Base-by-base conservation (phyloP, 2,113 vertebrate genomes). In the Vireo altiloquus region DNA sequence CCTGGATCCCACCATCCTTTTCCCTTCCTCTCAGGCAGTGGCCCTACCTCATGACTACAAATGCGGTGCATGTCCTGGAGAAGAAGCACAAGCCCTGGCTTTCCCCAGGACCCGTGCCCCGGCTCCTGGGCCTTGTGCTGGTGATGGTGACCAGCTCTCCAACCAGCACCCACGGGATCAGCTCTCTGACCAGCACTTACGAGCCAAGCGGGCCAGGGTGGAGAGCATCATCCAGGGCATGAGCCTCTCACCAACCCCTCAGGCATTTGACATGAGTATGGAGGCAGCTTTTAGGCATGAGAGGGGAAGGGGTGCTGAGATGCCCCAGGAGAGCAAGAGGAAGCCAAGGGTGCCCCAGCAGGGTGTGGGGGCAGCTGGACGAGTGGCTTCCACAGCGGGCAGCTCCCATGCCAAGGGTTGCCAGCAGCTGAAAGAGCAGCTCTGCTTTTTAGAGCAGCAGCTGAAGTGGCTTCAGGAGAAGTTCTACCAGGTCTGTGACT, bases 211-310 rank as follows among this genome's bases (percentile, higher is more conserved):
- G 47, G 99, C 99, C 80, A 97, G 99, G 71, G 99, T 99, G 81
- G 99, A 99, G 96, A 99, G 99, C 96, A 99, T 99, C 56, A 97
- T 99, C 91, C 97, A 95, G 92, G 98, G 99, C 52, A 99, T 99
- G 98, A 98, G 96, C 11, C 97, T 98, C 31, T 98, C 98, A 64
- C 98, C 98, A 30, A 94, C 89, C n/a, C 85, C 97, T 33, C 89
- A 80, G 47, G 86, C 35, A 31, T 63, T 59, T 23, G 87, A 59
- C 53, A 85, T 49, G 7, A 91, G 91, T 4, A 89, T 37, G 31
- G 98, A 98, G 65, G 72, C 85, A 75, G 97, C 97, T 31, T 92
- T 94, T 35, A 42, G 37, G 3, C 94, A 96, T 3, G 56, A 82
- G 30, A 97, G 93, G 6, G 94, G 97, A 81, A 98, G 95, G 63